phyloP scores from a whole-genome alignment of 2,888 invertebrate species.

The Volucella inanis region DNA sequence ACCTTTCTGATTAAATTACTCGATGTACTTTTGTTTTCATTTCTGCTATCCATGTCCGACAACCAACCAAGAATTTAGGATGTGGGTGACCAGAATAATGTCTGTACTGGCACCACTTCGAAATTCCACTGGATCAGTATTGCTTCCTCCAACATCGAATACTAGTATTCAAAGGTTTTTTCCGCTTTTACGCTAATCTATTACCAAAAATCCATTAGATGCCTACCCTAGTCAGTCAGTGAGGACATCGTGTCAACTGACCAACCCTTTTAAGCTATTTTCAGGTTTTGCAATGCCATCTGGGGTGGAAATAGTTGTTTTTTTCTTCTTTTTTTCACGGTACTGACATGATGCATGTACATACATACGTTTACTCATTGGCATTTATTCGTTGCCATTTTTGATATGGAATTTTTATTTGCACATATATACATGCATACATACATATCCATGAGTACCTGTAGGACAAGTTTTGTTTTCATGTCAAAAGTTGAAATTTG shows the following conservation, averaged over 20 bases:
- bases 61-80: slow-evolving; percentile 49
- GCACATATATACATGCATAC: no score
- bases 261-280: slow-evolving; percentile 64
- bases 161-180: slow-evolving; percentile 64
- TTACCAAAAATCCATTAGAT: slow-evolving; percentile 60
- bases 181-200: slow-evolving; percentile 69
- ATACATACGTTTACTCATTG: slow-evolving; percentile 58
- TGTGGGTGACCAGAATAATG: slow-evolving; percentile 61
- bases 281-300: slow-evolving; percentile 54
- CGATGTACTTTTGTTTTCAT: slow-evolving; percentile 38
- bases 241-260: slow-evolving; percentile 24
- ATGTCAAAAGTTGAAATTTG: no score
- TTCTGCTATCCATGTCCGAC: slow-evolving; percentile 12
- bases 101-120: slow-evolving; percentile 23
- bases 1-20: slow-evolving; percentile 35
- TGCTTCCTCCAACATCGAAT: slow-evolving; percentile 64
- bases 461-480: no score
- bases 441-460: no score
- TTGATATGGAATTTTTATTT: slow-evolving; percentile 55
- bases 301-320: slow-evolving; percentile 16
- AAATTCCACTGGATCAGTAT: slow-evolving; percentile 56
- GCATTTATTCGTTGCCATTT: slow-evolving; percentile 59
- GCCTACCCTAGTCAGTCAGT: slow-evolving; percentile 2
- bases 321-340: slow-evolving; percentile 25
- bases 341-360: slow-evolving; percentile 51